Evolutionary conservation across 2,888 invertebrate genomes (phyloP).

Genomic region (Cyclophora albipunctata): DNA sequence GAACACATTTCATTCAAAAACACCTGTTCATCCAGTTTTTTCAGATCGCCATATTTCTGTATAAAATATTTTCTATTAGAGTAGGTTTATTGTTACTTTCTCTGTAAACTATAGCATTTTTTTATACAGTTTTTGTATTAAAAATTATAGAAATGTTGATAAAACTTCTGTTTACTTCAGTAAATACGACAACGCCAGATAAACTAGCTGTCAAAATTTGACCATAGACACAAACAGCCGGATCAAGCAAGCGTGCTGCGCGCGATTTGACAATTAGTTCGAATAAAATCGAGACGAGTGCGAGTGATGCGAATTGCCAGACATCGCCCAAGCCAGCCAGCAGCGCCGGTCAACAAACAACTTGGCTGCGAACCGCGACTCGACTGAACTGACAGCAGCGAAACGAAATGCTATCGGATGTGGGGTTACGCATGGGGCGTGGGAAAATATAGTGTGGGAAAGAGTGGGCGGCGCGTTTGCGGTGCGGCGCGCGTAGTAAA

Average conservation of each 20-base stretch:
- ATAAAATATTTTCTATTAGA: slow-evolving; percentile 1
- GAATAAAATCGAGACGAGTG: slow-evolving; percentile 19
- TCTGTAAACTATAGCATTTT: too few relatives aligned
- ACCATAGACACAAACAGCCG: slow-evolving; percentile 58
- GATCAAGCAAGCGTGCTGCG: slow-evolving; percentile 48
- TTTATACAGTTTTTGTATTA: slow-evolving; percentile 6
- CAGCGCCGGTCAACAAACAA: slow-evolving; percentile 15
- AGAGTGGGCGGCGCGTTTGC: slow-evolving; percentile 79
- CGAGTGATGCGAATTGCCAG: slow-evolving; percentile 8
- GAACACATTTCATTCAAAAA: slow-evolving; percentile 81
- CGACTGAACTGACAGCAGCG: slow-evolving; percentile 44
- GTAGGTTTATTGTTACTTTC: slow-evolving; percentile 3
- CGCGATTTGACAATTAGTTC: slow-evolving; percentile 36
- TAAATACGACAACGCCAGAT: slow-evolving; percentile 67
- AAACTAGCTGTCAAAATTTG: slow-evolving; percentile 61
- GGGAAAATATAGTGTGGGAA: slow-evolving; percentile 89
- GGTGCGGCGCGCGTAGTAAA: slow-evolving; percentile 65
- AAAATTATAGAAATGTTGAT: slow-evolving; percentile 16
- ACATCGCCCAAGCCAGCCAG: slow-evolving; percentile 13
- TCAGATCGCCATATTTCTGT: slow-evolving; percentile 63
- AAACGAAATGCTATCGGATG: slow-evolving; percentile 74
- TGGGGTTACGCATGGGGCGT: slow-evolving; percentile 86
- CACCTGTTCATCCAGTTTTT: slow-evolving; percentile 86
- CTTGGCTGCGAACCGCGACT: slow-evolving; percentile 37
- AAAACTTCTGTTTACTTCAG: slow-evolving; percentile 53